phyloP scores from a whole-genome alignment of 2,113 vertebrate species.

The Gallinago undulata region DNA sequence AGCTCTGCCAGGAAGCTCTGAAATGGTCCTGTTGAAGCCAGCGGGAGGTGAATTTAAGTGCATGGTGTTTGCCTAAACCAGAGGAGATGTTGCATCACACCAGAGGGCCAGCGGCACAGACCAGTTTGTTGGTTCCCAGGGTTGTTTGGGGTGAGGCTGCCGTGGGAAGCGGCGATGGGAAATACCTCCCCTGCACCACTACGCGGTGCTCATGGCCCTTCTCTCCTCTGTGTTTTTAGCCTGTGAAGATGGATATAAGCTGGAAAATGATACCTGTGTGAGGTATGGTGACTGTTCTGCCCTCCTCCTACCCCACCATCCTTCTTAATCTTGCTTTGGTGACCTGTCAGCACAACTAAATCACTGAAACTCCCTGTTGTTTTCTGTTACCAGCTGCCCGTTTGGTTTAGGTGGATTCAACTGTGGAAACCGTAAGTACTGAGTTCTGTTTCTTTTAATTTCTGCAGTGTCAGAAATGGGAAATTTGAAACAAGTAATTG shows the following conservation, averaged over 20 bases:
- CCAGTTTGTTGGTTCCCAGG: accelerated
- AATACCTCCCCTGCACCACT: not conserved
- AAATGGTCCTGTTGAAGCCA: not conserved
- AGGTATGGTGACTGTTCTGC: constrained; percentile 76
- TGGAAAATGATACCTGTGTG: constrained; percentile 89
- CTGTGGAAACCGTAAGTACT: constrained; percentile 92
- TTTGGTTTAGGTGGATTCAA: constrained; percentile 98
- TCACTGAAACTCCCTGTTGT: constrained; percentile 25
- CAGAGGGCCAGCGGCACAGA: not conserved
- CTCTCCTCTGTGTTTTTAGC: constrained; percentile 73
- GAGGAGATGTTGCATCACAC: not conserved
- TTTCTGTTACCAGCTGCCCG: constrained; percentile 82
- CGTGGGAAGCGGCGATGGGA: accelerated
- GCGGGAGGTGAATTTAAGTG: not conserved
- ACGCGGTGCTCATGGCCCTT: not conserved
- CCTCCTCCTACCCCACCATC: not conserved
- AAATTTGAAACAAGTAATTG: not conserved
- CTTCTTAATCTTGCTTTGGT: not conserved
- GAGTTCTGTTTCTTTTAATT: not conserved
- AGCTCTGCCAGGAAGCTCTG: not conserved
- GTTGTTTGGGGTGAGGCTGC: not conserved
- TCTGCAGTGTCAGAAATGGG: not conserved
- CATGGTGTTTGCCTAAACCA: not conserved
- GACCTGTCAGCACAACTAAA: not conserved
- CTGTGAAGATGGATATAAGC: constrained; percentile 90